Base-by-base conservation (phyloP, 2,888 invertebrate genomes). In the Leucoma salicis region DNA sequence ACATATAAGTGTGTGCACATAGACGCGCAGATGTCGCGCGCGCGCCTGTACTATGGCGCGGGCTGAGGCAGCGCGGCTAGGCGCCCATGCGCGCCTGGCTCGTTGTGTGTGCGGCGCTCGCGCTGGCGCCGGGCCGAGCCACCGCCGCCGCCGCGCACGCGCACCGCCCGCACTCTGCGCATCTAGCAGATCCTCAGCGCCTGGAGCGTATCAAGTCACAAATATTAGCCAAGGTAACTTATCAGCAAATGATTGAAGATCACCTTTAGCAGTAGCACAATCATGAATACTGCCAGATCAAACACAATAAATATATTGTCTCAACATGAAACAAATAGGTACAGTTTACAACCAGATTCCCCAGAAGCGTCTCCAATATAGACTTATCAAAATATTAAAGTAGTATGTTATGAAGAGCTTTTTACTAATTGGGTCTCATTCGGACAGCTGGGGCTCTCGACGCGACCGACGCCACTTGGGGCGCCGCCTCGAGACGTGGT, bases 61-160 rank as follows among this genome's bases (percentile, higher is more conserved):
- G 86, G 87, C 70, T 85, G 73, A 83, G 75, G 67, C 73, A 67
- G 46, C 63, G 46, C 66, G 81, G 88, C 83, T 84, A 85, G 88
- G 84, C 86, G 86, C 87, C 80, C 66, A 85, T 86, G 78, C 78
- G 78, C 78, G 87, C 84, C 84, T 83, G 85, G 82, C 85, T 84
- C 70, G 66, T 84, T 49, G 79, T 85, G 84, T 83, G 83, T 80
- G 87, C 86, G 86, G 81, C 82, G 82, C 82, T 81, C 73, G 86
- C 86, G 81, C 80, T 84, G 70, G 82, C 81, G 82, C 79, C 79
- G 73, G 72, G 78, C 78, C 78, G 80, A 74, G 81, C 82, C 79
- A 74, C 80, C 80, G 79, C 82, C 79, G 74, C 79, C 78, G 78
- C 82, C 70, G 63, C 70, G 61, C 71, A 58, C 60, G 54, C 65